Evolutionary conservation across 2,888 invertebrate genomes (phyloP), one percentile per base, ranked within the genome.

Genomic region (Drosophila infuscata): DNA sequence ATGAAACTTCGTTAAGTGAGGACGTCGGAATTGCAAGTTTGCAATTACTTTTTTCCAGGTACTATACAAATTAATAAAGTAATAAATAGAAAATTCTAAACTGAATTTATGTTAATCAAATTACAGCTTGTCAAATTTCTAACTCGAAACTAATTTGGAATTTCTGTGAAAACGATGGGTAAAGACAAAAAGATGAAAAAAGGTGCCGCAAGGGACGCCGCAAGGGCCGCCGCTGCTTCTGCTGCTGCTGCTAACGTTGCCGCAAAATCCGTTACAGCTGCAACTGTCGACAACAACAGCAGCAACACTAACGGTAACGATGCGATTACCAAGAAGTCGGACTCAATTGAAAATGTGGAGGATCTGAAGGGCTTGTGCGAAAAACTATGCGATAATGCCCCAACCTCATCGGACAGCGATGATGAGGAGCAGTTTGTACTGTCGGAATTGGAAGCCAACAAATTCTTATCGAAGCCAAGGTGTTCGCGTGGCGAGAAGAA

Each of bases 401-500:
- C 79, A 11, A 59, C 59, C 30, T 61, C 43, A 0, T 36, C 52
- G 41, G 62, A 63, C 41, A 74, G 51, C 48, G 81, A 76, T 20
- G 73, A 75, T 35, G 65, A 64, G 1, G 15, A 36, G 6, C 36
- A 36, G 5, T 5, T 12, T 46, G 36, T 0, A 30, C 8, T 5
- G 25, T 15, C 15, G 35, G 20, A 2, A 5, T 7, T 36, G 36
- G 20, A 5, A 20, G 5, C 11, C 43, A 20, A 11, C 20, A 20
- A 20, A 2, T 11, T 11, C 5, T 2, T 43, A 1, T 5, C 15
- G 15, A 25, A 33, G 12, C 35, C 61, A 0, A 83, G 57, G 32
- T 58, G 29, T 17, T 76, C 89, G 0, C 87, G 87, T 9, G 82
- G 74, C 57, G 87, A 87, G 58, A 89, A 77, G 62, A 87, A 85